phyloP scores from a whole-genome alignment of 2,888 invertebrate species.

The Serripes groenlandicus region DNA sequence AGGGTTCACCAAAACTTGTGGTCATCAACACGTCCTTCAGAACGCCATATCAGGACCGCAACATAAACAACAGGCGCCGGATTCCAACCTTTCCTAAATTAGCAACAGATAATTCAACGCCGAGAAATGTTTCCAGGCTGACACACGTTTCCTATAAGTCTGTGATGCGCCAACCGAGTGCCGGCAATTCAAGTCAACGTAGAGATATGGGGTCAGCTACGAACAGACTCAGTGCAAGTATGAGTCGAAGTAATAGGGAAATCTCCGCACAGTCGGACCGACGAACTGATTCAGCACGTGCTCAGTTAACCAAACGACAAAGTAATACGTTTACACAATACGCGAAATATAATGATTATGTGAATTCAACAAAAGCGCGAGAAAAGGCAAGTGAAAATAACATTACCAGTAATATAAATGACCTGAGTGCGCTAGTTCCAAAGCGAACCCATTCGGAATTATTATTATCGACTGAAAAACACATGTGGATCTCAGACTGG shows the following conservation, averaged over 20 bases:
- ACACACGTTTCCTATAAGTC: constrained; percentile 39
- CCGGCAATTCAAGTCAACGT: constrained; percentile 17
- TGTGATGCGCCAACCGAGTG: constrained; percentile 28
- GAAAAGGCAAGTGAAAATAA: constrained; percentile 49
- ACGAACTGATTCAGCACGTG: constrained; percentile 26
- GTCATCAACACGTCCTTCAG: constrained; percentile 63
- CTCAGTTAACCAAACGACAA: constrained; percentile 25
- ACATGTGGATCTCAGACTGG: constrained; percentile 64
- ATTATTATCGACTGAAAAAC: constrained; percentile 62
- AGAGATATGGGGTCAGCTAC: constrained; percentile 37
- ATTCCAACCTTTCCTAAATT: constrained; percentile 62
- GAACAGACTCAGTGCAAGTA: constrained; percentile 37
- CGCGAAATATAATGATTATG: constrained; percentile 65
- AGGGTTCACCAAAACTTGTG: constrained; percentile 54
- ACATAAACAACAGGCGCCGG: constrained; percentile 28
- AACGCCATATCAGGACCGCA: constrained; percentile 41
- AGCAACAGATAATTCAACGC: constrained; percentile 40
- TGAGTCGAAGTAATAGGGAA: constrained; percentile 17
- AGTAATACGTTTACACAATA: constrained; percentile 59
- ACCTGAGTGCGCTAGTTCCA: constrained; percentile 57
- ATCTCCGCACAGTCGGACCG: constrained; percentile 37
- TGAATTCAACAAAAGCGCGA: constrained; percentile 57
- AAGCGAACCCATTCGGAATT: constrained; percentile 30
- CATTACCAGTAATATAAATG: constrained; percentile 52
- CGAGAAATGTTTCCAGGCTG: constrained; percentile 36